These are phyloP conservation scores for Lasiommata megera DNA, from an alignment of 2,888 invertebrate species.

Conservation along the genomic window DNA sequence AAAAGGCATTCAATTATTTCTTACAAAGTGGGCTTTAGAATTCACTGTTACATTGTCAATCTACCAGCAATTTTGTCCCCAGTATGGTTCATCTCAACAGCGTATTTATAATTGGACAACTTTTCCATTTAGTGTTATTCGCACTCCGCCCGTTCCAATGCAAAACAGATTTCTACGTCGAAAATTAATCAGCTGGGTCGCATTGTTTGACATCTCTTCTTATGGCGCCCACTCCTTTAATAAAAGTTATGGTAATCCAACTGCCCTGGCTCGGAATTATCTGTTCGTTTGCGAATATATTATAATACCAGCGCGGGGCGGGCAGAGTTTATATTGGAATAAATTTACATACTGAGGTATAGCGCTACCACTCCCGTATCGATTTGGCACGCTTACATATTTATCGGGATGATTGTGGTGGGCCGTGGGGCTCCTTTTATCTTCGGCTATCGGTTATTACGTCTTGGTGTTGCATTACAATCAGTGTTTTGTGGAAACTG, in stretches of 20 bases:
- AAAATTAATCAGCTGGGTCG: conserved; percentile 70
- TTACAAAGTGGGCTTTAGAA: too few relatives aligned
- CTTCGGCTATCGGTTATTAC: not conserved
- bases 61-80: not conserved
- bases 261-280: conserved; percentile 74
- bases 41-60: not conserved
- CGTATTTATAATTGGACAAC: conserved; percentile 32
- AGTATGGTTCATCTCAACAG: not conserved
- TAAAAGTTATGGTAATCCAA: conserved; percentile 79
- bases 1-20: too few relatives aligned
- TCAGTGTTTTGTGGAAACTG: conserved; percentile 2
- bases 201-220: conserved; percentile 68
- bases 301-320: conserved; percentile 68
- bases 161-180: conserved; percentile 72
- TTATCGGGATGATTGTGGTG: conserved; percentile 51
- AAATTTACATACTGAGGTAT: conserved; percentile 77
- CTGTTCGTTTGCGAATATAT: conserved; percentile 80
- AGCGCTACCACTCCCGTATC: conserved; percentile 59
- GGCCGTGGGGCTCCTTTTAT: conserved; percentile 6
- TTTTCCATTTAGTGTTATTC: conserved; percentile 39
- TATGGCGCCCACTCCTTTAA: conserved; percentile 71
- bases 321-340: conserved; percentile 78
- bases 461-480: conserved; percentile 6
- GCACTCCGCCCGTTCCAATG: conserved; percentile 61
- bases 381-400: conserved; percentile 75